Evolutionary conservation across 30 jellyfish, hydroid and myxozoan genomes (phyloP).

Genomic region (Aurelia aurita): DNA sequence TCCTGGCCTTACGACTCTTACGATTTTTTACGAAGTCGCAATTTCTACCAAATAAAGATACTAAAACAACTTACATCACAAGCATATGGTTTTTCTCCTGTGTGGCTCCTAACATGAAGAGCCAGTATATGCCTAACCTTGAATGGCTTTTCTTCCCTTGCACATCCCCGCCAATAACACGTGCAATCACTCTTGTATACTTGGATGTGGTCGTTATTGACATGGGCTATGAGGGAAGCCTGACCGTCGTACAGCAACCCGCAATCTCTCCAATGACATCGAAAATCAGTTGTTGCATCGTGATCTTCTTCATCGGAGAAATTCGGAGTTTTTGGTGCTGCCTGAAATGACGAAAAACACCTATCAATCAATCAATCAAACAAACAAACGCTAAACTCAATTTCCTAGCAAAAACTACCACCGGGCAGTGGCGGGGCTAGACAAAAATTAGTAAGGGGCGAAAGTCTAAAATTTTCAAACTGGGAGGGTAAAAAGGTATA

Average conservation of each 20-base stretch:
- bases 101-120: conserved; percentile 96
- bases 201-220: conserved; percentile 89
- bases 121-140: conserved; percentile 96
- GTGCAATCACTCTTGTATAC: conserved; percentile 91
- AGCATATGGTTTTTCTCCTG: conserved; percentile 97
- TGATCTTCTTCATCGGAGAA: conserved; percentile 85
- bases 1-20: too few species aligned
- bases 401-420: too few species aligned
- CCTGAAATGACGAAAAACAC: conserved; percentile 19
- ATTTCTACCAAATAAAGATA: too few species aligned
- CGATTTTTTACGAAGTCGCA: too few species aligned
- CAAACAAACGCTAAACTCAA: background rate
- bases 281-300: conserved; percentile 61
- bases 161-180: conserved; percentile 94
- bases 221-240: conserved; percentile 83
- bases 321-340: conserved; percentile 15
- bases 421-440: too few species aligned
- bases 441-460: too few species aligned
- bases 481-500: too few species aligned
- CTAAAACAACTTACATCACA: conserved; percentile 78
- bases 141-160: conserved; percentile 90
- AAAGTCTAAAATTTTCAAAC: too few species aligned
- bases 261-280: conserved; percentile 89
- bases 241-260: conserved; percentile 78
- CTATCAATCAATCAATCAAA: background rate